These are phyloP conservation scores for Equus przewalskii DNA, from an alignment of 2,113 vertebrate species.

Conservation along the genomic window DNA sequence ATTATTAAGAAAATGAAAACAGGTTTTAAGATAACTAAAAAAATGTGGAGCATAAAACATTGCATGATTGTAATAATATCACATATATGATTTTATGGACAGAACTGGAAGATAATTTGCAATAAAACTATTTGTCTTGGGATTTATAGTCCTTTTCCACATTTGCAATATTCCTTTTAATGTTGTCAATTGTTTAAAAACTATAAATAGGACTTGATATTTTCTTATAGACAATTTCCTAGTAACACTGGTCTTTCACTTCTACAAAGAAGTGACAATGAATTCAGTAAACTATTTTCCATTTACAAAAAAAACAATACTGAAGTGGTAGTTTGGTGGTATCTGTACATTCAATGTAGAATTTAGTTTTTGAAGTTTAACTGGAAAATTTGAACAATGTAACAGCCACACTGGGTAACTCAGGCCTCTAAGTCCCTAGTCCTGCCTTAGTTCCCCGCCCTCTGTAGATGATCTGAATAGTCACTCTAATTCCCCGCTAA, in stretches of 20 bases:
- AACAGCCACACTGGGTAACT: background rate
- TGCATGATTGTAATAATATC: background rate
- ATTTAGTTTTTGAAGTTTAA: background rate
- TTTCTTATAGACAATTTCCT: background rate
- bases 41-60: background rate
- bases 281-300: background rate
- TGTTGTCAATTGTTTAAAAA: background rate
- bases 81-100: background rate
- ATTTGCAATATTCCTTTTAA: background rate
- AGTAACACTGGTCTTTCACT: background rate
- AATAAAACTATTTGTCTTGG: background rate
- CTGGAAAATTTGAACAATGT: background rate
- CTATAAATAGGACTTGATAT: background rate
- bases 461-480: background rate
- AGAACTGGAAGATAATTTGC: background rate
- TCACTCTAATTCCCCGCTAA: background rate
- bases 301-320: background rate
- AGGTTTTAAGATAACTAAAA: background rate
- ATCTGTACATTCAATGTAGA: background rate
- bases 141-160: background rate
- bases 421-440: background rate
- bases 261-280: background rate
- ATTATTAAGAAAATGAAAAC: background rate
- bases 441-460: background rate
- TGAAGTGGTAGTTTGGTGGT: background rate